phyloP scores from a whole-genome alignment of 1,140 invertebrate species.

The Brachionus rubens region DNA sequence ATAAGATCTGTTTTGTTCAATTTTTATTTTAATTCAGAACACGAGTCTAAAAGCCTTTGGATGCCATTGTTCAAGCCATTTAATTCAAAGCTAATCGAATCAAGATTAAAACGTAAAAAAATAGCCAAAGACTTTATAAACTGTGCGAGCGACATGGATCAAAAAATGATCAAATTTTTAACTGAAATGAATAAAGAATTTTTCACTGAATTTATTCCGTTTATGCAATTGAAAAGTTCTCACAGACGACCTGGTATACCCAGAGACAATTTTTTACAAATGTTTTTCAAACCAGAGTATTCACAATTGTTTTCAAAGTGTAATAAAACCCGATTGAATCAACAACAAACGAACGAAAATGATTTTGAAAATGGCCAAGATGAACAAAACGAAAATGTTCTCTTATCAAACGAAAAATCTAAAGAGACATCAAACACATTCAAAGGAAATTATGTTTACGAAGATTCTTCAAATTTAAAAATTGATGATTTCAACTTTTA shows the following conservation, averaged over 20 bases:
- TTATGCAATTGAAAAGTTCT: not conserved
- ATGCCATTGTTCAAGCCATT: conserved; percentile 41
- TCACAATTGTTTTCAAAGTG: conserved; percentile 4
- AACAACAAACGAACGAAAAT: conserved; percentile 2
- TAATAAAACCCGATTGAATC: not conserved
- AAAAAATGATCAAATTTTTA: conserved; percentile 6
- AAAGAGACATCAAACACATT: not conserved
- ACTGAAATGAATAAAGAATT: conserved; percentile 39
- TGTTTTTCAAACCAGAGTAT: not conserved
- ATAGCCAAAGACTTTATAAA: conserved; percentile 29
- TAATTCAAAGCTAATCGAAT: conserved; percentile 4
- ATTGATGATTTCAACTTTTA: conserved; percentile 31
- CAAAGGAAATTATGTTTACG: conserved; percentile 4
- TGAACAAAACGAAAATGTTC: not conserved
- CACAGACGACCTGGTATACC: not conserved
- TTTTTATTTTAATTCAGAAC: conserved; percentile 31
- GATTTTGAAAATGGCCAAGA: not conserved
- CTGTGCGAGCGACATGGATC: not conserved
- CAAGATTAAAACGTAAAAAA: conserved; percentile 8
- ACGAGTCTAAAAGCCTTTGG: conserved; percentile 30
- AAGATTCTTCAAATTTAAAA: not conserved
- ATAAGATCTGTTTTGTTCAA: conserved; percentile 40
- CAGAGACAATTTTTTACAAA: not conserved
- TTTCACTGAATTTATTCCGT: conserved; percentile 17
- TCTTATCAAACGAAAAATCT: not conserved